These are phyloP conservation scores for Sebastolobus altivelis DNA, from an alignment of 2,797 vertebrate genomes.

Conservation along the genomic window DNA sequence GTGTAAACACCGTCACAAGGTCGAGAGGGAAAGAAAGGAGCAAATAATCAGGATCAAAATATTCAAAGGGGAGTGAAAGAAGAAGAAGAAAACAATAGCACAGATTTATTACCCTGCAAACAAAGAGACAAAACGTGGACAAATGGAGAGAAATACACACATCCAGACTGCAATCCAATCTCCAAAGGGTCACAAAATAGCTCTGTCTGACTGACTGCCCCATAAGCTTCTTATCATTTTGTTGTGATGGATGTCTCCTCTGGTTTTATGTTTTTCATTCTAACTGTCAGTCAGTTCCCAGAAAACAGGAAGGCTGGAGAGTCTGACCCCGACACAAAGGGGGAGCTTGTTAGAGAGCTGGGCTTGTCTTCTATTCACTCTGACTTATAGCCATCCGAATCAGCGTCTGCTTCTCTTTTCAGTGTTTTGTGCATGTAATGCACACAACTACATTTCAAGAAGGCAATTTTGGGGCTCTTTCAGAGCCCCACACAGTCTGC, in stretches of 20 bases:
- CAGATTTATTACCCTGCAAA: conserved; percentile 27
- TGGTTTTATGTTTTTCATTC: conserved; percentile 46
- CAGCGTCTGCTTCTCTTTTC: conserved; percentile 23
- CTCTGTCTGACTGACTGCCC: conserved; percentile 5
- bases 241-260: conserved; percentile 41
- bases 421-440: conserved; percentile 1
- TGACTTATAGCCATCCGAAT: conserved; percentile 22
- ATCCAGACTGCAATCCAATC: conserved; percentile 14
- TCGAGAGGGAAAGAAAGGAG: background rate
- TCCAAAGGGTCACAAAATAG: conserved; percentile 12
- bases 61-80: conserved; percentile 5
- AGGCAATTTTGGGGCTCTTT: background rate
- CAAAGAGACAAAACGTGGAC: conserved; percentile 20
- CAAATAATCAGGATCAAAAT: background rate
- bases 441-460: background rate
- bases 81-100: background rate
- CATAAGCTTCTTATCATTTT: conserved; percentile 45
- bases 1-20: conserved; percentile 68
- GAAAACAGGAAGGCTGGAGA: conserved; percentile 67
- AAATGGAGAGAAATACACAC: background rate
- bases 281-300: conserved; percentile 55
- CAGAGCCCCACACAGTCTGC: background rate
- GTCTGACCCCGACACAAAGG: conserved; percentile 73
- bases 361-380: conserved; percentile 42
- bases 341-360: conserved; percentile 58